Evolutionary conservation across 2,113 vertebrate species (phyloP).

Genomic region (Dipodomys stephensi): DNA sequence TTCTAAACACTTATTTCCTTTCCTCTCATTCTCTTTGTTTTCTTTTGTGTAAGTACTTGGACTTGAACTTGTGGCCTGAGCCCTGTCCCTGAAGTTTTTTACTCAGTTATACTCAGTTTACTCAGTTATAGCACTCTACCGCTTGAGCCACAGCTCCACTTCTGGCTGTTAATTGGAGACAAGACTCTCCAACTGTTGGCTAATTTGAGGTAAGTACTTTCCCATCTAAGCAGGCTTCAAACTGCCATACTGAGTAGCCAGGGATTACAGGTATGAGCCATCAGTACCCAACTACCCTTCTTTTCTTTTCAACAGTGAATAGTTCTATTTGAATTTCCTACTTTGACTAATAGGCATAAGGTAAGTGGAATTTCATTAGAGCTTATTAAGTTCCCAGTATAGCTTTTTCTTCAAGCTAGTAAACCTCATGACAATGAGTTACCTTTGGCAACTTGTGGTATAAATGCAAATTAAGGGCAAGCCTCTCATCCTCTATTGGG

Average conservation of each 20-base stretch:
- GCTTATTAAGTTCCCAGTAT: not conserved
- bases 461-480: slow-evolving; percentile 9
- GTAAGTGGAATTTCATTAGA: not conserved
- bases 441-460: not conserved
- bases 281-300: not conserved
- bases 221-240: too few species aligned
- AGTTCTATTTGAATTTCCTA: not conserved
- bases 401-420: not conserved
- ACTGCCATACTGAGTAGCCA: too few species aligned
- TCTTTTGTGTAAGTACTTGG: too few species aligned
- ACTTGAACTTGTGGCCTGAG: too few species aligned
- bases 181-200: too few species aligned
- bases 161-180: too few species aligned
- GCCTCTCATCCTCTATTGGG: not conserved
- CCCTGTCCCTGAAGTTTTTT: too few species aligned
- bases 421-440: slow-evolving; percentile 6
- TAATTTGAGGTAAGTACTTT: too few species aligned
- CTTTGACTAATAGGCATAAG: not conserved
- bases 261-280: too few species aligned
- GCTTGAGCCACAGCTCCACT: too few species aligned
- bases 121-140: too few species aligned
- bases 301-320: not conserved
- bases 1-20: not conserved
- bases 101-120: too few species aligned
- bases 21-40: not conserved